Percentiles rank a stretch among this genome's conserved stretches.
phyloP scores from a whole-genome alignment of 2,797 vertebrate genomes.

The Falco columbarius region DNA sequence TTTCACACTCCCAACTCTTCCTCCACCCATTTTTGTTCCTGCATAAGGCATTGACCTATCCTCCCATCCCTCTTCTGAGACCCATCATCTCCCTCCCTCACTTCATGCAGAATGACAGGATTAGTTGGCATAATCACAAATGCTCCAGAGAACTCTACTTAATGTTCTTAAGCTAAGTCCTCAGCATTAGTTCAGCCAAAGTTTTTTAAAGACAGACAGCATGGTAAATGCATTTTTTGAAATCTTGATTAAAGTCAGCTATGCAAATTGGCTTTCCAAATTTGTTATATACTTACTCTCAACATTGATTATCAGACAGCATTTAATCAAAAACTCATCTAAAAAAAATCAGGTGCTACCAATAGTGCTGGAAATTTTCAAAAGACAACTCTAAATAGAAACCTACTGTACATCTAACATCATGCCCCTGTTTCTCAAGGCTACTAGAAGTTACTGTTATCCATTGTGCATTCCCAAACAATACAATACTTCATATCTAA shows the following conservation, averaged over 20 bases:
- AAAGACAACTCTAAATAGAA: neutral
- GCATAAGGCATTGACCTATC: neutral
- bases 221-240: neutral
- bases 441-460: neutral
- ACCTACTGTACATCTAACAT: neutral
- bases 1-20: neutral
- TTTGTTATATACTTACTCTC: neutral
- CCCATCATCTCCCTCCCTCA: neutral
- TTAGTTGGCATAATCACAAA: neutral
- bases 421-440: neutral
- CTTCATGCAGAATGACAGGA: neutral
- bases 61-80: neutral
- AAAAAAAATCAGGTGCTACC: neutral
- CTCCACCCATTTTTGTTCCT: neutral
- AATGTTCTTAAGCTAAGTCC: neutral
- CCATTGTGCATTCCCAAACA: neutral
- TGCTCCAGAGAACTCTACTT: neutral
- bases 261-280: neutral
- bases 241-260: neutral
- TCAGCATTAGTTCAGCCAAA: neutral
- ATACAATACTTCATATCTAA: neutral
- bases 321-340: neutral
- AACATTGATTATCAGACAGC: neutral
- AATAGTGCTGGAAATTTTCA: neutral
- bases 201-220: neutral